phyloP scores from a whole-genome alignment of 2,888 invertebrate species.

The Aquatica leii region DNA sequence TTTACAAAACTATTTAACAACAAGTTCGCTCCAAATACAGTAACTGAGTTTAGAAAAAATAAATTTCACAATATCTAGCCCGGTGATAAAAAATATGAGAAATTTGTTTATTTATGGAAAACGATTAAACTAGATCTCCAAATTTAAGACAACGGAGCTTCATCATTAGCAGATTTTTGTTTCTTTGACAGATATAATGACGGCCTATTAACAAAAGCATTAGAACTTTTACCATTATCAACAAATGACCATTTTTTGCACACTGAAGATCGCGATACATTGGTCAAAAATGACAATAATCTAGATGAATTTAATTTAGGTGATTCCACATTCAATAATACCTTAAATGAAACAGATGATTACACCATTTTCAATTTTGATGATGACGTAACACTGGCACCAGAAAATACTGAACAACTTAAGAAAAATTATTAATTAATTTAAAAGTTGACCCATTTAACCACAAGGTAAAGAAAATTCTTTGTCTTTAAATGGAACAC shows the following conservation, averaged over 20 bases:
- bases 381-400: not conserved
- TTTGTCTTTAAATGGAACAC: too few species aligned
- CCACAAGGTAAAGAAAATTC: too few species aligned
- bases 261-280: not conserved
- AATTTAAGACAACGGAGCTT: not conserved
- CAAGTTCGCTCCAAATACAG: not conserved
- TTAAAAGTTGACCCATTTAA: too few species aligned
- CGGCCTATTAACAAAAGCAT: not conserved
- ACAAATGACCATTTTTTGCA: not conserved
- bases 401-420: not conserved
- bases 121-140: not conserved
- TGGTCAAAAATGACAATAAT: not conserved
- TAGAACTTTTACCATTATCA: not conserved
- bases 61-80: not conserved
- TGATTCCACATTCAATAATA: too few species aligned
- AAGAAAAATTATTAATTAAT: too few species aligned
- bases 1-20: not conserved
- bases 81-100: not conserved
- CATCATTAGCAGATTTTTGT: not conserved
- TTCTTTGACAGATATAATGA: not conserved
- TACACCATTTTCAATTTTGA: too few species aligned
- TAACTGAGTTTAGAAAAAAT: too few species aligned
- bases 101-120: not conserved
- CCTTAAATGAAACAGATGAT: too few species aligned
- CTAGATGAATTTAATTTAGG: too few species aligned